Conservation (phyloP, 2,113 vertebrate genomes). For the Candoia aspera region DNA sequence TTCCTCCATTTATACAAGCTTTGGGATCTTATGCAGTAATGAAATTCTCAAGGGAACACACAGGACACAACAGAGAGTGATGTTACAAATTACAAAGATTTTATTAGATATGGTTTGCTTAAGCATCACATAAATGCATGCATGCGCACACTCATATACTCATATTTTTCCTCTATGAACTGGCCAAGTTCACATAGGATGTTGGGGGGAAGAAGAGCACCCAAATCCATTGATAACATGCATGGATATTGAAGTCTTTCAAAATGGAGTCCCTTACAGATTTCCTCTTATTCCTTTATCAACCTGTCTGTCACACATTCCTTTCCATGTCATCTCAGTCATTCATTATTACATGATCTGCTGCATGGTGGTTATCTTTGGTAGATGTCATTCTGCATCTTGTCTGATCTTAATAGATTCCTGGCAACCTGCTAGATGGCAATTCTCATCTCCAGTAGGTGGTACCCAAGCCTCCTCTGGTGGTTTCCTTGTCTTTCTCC, state of each 20-base stretch:
- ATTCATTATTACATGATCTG: background rate
- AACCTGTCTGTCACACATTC: background rate
- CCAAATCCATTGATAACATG: background rate
- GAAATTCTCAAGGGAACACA: background rate
- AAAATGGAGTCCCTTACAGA: background rate
- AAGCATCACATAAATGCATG: background rate
- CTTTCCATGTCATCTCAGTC: background rate
- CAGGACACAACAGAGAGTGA: background rate
- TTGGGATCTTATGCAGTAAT: background rate
- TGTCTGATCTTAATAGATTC: background rate
- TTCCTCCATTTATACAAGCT: background rate
- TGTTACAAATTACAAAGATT: background rate
- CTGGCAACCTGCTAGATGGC: background rate
- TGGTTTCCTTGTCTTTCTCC: background rate
- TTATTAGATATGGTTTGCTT: background rate
- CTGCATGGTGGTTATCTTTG: background rate
- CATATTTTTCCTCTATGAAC: background rate
- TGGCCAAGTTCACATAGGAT: background rate
- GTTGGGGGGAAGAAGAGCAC: background rate
- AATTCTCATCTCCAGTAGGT: background rate
- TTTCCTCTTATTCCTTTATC: background rate
- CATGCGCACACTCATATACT: background rate
- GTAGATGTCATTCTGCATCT: background rate
- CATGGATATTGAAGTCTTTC: background rate
- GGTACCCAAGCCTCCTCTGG: background rate